These are phyloP conservation scores for Myripristis murdjan DNA, from an alignment of 2,797 vertebrate species.

Conservation along the genomic window DNA sequence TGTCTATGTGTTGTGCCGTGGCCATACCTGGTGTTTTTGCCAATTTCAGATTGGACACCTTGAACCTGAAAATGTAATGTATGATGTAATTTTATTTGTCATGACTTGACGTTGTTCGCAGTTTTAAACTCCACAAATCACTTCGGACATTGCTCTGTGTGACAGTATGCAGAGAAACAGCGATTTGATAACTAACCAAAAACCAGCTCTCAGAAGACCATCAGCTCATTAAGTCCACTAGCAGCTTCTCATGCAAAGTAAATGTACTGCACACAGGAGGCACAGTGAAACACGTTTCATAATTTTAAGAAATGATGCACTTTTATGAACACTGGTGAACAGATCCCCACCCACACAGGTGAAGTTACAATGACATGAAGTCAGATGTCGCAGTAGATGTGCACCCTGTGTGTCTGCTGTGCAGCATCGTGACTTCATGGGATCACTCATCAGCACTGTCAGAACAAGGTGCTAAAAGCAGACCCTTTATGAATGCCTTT, in stretches of 20 bases:
- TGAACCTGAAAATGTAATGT: background rate
- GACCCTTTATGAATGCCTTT: slow-evolving; percentile 49
- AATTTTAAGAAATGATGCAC: background rate
- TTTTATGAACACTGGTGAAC: background rate
- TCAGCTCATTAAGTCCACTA: background rate
- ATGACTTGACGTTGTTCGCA: background rate
- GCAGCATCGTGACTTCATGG: slow-evolving; percentile 33
- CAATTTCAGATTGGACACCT: too few species aligned
- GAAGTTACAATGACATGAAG: slow-evolving; percentile 9
- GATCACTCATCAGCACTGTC: slow-evolving; percentile 47
- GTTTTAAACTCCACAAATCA: too few species aligned
- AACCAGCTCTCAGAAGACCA: background rate
- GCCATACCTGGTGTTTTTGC: too few species aligned
- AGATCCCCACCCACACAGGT: slow-evolving; percentile 2
- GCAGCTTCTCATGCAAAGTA: background rate
- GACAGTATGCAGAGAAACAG: background rate
- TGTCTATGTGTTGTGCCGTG: too few species aligned
- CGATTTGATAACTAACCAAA: background rate
- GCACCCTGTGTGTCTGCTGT: background rate
- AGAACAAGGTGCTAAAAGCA: slow-evolving; percentile 51
- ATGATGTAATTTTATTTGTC: background rate
- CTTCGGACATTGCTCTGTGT: background rate
- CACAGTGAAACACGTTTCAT: background rate
- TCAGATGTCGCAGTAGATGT: too few species aligned
- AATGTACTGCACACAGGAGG: background rate